Conservation (phyloP, 2,113 vertebrate species). For the Gopherus evgoodei region DNA sequence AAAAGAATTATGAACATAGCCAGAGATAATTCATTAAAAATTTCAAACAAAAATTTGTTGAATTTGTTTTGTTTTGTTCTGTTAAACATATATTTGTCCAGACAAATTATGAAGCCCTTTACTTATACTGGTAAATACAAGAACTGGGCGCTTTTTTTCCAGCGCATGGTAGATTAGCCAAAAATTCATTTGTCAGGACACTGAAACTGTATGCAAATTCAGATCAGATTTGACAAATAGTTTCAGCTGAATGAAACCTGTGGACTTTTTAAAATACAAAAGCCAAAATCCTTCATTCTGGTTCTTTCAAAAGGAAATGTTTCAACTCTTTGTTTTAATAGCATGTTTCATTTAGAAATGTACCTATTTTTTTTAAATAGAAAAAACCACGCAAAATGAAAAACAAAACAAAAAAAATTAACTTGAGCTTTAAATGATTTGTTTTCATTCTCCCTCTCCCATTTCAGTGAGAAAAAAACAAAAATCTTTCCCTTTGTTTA, state of each 20-base stretch:
- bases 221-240: background rate
- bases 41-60: too few species aligned
- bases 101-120: background rate
- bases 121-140: background rate
- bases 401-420: background rate
- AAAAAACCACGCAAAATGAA: background rate
- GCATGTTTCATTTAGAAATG: background rate
- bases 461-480: too few species aligned
- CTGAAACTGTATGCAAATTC: background rate
- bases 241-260: background rate
- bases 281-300: background rate
- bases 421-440: background rate
- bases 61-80: background rate
- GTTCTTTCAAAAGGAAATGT: background rate
- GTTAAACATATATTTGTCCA: background rate
- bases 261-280: background rate
- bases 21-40: background rate
- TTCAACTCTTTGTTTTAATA: background rate
- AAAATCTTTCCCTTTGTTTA: background rate
- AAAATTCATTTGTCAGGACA: background rate
- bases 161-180: background rate
- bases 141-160: background rate
- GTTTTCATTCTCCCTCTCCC: background rate
- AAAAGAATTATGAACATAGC: background rate
- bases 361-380: background rate